These are phyloP conservation scores for Clarias macrocephalus DNA, from an alignment of 2,113 vertebrate species.

Conservation along the genomic window DNA sequence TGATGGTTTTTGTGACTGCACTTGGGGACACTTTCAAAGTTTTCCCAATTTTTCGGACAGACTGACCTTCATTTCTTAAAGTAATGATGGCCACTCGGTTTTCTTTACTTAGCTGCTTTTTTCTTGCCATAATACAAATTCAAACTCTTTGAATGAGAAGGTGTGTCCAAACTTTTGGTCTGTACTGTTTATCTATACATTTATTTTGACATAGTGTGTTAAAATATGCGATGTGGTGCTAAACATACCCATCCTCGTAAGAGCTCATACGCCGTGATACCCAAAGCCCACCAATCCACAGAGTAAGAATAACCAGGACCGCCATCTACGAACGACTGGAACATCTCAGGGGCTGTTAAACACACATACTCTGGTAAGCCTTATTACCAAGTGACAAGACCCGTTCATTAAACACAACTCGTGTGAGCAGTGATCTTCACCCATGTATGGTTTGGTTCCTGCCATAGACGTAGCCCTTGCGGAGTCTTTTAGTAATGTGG, in stretches of 20 bases:
- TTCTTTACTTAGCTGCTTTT: no score
- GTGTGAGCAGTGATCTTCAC: slow-evolving; percentile 69
- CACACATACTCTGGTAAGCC: not conserved
- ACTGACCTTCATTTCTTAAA: no score
- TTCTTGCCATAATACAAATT: no score
- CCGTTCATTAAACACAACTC: not conserved
- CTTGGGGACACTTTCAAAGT: no score
- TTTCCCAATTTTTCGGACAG: no score
- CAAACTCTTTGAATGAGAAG: no score
- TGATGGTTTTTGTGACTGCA: no score
- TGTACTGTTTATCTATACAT: no score
- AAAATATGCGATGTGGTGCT: not conserved
- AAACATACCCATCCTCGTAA: slow-evolving; percentile 87
- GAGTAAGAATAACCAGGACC: slow-evolving; percentile 92
- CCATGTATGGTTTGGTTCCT: slow-evolving; percentile 98
- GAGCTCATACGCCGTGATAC: slow-evolving; percentile 89
- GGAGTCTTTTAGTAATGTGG: slow-evolving; percentile 90
- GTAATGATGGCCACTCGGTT: no score
- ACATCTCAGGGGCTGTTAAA: slow-evolving; percentile 89
- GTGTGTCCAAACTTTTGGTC: no score
- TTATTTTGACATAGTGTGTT: not conserved
- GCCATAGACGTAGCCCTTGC: slow-evolving; percentile 89
- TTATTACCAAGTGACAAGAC: not conserved
- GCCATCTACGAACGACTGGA: slow-evolving; percentile 88
- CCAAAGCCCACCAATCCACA: slow-evolving; percentile 97